phyloP scores from a whole-genome alignment of 2,113 vertebrate genomes.

The Formicarius rufipectus region DNA sequence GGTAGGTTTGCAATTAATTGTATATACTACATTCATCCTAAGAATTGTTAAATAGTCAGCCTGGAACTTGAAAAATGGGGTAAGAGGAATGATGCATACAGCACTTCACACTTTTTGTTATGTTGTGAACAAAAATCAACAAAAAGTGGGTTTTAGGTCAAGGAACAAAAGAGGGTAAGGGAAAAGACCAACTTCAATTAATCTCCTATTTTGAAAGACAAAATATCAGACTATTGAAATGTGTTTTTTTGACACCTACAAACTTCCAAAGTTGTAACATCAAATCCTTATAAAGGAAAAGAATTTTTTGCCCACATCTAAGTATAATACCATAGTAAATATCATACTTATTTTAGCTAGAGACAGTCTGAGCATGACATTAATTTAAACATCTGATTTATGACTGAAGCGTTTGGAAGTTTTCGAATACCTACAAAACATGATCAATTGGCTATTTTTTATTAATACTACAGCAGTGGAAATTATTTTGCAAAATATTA shows the following conservation, averaged over 20 bases:
- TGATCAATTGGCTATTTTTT: not conserved
- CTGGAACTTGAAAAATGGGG: not conserved
- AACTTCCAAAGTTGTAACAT: not conserved
- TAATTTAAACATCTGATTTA: not conserved
- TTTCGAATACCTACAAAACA: not conserved
- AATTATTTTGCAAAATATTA: not conserved
- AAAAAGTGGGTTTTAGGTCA: not conserved
- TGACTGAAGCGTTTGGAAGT: not conserved
- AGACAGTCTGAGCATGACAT: not conserved
- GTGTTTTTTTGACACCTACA: not conserved
- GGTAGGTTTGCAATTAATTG: not conserved
- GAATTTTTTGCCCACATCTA: not conserved
- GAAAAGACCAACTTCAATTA: not conserved
- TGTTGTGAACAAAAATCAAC: not conserved
- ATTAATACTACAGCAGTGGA: not conserved
- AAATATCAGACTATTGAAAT: not conserved
- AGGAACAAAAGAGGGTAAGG: fast-evolving
- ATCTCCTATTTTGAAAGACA: not conserved
- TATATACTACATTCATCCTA: not conserved
- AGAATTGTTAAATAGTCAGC: not conserved
- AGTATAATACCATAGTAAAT: not conserved
- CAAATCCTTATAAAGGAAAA: not conserved
- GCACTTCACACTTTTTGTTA: not conserved
- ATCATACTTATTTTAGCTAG: not conserved
- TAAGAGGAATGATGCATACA: not conserved